Conservation (phyloP, 2,888 invertebrate genomes). For the Antheraea assamensis region DNA sequence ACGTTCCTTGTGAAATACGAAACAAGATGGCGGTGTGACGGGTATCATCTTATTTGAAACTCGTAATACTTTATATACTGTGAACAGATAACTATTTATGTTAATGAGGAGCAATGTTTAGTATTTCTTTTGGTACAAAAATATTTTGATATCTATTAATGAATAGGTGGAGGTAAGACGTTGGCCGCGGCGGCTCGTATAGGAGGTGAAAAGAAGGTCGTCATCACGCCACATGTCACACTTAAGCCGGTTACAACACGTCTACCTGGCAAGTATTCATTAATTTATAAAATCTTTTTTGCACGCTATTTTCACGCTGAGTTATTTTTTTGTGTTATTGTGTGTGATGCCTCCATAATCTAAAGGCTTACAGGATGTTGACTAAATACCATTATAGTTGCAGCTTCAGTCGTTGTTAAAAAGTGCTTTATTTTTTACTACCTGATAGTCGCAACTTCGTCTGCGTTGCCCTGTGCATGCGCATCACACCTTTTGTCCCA, state of each 20-base stretch:
- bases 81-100: not conserved
- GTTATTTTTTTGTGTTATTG: too few species aligned
- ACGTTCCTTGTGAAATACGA: too few species aligned
- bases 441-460: too few species aligned
- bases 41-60: too few species aligned
- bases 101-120: not conserved
- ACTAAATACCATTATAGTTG: too few species aligned
- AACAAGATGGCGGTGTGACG: too few species aligned
- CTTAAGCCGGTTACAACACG: slow-evolving; percentile 73
- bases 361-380: too few species aligned
- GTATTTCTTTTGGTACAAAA: not conserved
- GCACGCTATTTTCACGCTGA: not conserved
- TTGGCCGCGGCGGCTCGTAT: slow-evolving; percentile 90
- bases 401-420: too few species aligned
- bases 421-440: too few species aligned
- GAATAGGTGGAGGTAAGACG: slow-evolving; percentile 91
- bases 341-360: too few species aligned
- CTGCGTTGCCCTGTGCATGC: too few species aligned
- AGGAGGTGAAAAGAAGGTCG: slow-evolving; percentile 78
- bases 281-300: not conserved
- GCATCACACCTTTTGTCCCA: too few species aligned
- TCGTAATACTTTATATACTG: not conserved
- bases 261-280: slow-evolving; percentile 61
- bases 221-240: slow-evolving; percentile 53
- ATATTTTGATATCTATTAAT: slow-evolving; percentile 8